phyloP scores from a whole-genome alignment of 64 coral and sea anemone genomes.

The Porites australiensis region DNA sequence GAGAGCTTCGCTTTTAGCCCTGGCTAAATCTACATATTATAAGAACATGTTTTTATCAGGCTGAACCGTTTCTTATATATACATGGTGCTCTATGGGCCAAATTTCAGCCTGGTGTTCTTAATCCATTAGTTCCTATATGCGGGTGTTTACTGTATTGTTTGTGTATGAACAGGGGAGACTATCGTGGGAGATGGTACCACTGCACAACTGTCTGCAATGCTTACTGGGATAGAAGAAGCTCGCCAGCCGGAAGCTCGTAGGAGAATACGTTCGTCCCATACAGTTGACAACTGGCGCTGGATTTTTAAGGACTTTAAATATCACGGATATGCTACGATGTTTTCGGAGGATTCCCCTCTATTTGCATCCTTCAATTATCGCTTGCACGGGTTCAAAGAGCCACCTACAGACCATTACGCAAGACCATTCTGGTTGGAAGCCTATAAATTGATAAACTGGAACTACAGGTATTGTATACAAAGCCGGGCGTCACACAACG shows the following conservation, averaged over 20 bases:
- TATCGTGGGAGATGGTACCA: slow-evolving; percentile 75
- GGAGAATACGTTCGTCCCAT: slow-evolving; percentile 17
- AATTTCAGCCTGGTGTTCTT: too few relatives aligned
- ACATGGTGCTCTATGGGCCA: too few relatives aligned
- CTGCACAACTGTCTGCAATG: slow-evolving; percentile 60
- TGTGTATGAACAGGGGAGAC: neutral
- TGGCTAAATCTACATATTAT: too few relatives aligned
- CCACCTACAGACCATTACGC: slow-evolving; percentile 66
- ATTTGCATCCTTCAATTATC: slow-evolving; percentile 66
- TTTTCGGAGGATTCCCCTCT: slow-evolving; percentile 72
- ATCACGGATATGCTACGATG: slow-evolving; percentile 72
- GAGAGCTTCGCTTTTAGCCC: too few relatives aligned
- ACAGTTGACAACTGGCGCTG: slow-evolving; percentile 75
- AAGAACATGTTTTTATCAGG: too few relatives aligned
- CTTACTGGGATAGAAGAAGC: slow-evolving; percentile 70
- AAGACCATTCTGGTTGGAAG: slow-evolving; percentile 53
- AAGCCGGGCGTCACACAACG: slow-evolving; percentile 4
- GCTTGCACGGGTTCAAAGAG: slow-evolving; percentile 57
- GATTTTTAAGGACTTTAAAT: slow-evolving; percentile 70
- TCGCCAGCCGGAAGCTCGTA: slow-evolving; percentile 66
- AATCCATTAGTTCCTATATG: too few relatives aligned
- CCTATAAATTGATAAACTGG: neutral
- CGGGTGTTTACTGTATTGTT: too few relatives aligned
- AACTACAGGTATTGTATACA: neutral
- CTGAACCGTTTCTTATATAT: too few relatives aligned